Conservation (phyloP, 2,797 vertebrate species). For the Cryptoprocta ferox region DNA sequence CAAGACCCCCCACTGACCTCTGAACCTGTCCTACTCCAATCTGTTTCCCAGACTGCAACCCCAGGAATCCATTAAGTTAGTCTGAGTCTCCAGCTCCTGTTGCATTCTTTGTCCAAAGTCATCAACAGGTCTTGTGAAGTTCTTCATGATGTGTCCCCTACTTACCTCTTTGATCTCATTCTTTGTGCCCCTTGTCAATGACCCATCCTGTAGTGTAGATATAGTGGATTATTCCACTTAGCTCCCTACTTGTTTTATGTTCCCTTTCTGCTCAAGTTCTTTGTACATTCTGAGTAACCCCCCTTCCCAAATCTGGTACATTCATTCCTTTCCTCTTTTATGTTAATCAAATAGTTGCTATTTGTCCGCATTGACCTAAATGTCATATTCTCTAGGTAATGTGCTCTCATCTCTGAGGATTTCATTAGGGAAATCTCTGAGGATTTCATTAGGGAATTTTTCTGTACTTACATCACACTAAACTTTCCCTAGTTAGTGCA, state of each 20-base stretch:
- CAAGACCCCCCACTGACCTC: background rate
- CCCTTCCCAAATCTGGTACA: background rate
- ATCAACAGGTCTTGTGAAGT: background rate
- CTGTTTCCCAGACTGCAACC: background rate
- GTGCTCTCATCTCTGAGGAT: background rate
- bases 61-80: background rate
- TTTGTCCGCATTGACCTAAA: background rate
- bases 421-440: background rate
- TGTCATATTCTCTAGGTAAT: background rate
- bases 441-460: background rate
- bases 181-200: background rate
- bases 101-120: background rate
- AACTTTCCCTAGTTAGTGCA: background rate
- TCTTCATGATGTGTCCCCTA: background rate
- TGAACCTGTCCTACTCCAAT: background rate
- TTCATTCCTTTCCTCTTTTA: background rate
- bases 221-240: background rate
- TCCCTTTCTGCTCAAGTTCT: background rate
- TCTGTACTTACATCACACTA: background rate
- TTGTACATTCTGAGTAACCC: background rate
- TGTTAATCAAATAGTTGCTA: background rate
- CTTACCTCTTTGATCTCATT: background rate
- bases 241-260: background rate
- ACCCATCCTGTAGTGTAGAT: background rate
- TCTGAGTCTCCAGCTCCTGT: background rate